These are phyloP conservation scores for Notiomystis cincta DNA, from an alignment of 2,113 vertebrate genomes.

Conservation along the genomic window DNA sequence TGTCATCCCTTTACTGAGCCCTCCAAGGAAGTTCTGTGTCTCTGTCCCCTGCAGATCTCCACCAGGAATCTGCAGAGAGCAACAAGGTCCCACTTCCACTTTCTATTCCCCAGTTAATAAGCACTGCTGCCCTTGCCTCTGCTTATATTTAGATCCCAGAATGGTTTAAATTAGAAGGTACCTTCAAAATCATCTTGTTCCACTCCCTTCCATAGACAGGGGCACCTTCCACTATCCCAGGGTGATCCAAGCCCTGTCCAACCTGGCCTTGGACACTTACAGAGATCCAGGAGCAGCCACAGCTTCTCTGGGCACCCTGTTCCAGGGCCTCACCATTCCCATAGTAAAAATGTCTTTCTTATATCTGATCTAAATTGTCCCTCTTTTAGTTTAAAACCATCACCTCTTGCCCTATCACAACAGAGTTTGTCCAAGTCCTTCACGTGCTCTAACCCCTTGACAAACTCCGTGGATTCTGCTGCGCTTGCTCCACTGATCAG, in stretches of 20 bases:
- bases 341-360: neutral
- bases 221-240: neutral
- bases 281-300: neutral
- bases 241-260: accelerated
- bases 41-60: neutral
- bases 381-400: neutral
- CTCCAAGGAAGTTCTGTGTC: neutral
- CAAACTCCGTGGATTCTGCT: neutral
- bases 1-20: neutral
- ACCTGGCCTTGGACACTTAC: neutral
- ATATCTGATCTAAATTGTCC: neutral
- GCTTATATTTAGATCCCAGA: neutral
- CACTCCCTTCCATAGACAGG: accelerated
- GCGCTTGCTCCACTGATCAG: neutral
- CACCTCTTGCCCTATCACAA: neutral
- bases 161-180: neutral
- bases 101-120: neutral
- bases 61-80: neutral
- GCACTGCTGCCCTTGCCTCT: neutral
- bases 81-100: accelerated
- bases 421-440: neutral
- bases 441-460: accelerated
- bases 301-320: neutral
- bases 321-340: neutral
- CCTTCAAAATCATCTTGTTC: neutral